Percentiles rank a stretch among this genome's conserved stretches.
Conservation (phyloP, 2,888 invertebrate genomes). For the Stenolophus ochropezus region DNA sequence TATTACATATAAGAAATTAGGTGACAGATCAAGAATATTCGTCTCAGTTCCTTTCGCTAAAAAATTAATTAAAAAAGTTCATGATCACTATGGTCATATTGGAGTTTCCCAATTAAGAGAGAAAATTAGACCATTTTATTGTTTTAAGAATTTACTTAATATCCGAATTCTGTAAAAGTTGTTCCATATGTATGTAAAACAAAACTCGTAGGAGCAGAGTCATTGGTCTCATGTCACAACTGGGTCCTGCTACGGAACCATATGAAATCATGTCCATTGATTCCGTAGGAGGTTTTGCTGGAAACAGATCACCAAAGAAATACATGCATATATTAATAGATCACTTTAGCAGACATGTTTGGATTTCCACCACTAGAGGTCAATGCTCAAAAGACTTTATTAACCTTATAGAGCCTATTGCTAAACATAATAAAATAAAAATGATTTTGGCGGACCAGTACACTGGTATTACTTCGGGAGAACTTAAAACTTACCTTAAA, state of each 20-base stretch:
- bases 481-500: slow-evolving; percentile 63
- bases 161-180: slow-evolving; percentile 7
- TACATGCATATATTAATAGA: slow-evolving; percentile 5
- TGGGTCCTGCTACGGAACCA: too few species aligned
- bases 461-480: slow-evolving; percentile 63
- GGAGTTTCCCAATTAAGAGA: background rate
- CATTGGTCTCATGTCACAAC: too few species aligned
- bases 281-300: slow-evolving; percentile 38
- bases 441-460: slow-evolving; percentile 64
- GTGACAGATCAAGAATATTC: background rate
- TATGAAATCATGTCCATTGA: slow-evolving; percentile 51
- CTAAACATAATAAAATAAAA: slow-evolving; percentile 62
- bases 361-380: slow-evolving; percentile 56
- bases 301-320: slow-evolving; percentile 40
- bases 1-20: background rate
- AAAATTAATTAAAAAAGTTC: background rate
- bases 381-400: slow-evolving; percentile 63
- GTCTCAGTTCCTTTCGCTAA: background rate
- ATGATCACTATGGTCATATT: background rate
- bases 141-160: slow-evolving; percentile 24
- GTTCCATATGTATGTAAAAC: slow-evolving; percentile 21
- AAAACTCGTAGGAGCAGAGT: background rate
- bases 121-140: background rate
- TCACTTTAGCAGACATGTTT: slow-evolving; percentile 45
- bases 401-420: slow-evolving; percentile 62